Conservation (phyloP, 2,113 vertebrate species). For the Zosterops japonicus region DNA sequence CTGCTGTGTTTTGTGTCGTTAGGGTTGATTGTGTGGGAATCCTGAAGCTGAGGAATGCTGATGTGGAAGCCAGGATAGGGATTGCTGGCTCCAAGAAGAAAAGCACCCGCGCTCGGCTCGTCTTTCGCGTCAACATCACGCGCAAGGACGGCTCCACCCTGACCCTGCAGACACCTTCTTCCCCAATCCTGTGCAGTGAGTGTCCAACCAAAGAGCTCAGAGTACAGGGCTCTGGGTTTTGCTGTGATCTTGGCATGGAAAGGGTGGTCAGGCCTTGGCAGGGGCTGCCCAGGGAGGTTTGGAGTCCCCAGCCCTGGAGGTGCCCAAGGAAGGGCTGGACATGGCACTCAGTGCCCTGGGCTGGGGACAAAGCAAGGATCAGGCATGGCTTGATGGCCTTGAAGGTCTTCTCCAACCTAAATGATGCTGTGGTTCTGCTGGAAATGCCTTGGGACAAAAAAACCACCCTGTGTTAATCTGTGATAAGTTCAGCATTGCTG, state of each 20-base stretch:
- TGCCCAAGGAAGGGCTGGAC: rapidly evolving
- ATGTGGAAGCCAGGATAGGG: constrained; percentile 96
- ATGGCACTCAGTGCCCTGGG: neutral
- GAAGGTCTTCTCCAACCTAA: neutral
- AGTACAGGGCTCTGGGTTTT: neutral
- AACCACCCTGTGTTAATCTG: rapidly evolving
- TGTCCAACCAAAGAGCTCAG: neutral
- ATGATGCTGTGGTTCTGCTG: neutral
- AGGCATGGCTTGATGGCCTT: neutral
- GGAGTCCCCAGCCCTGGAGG: neutral
- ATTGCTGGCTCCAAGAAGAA: constrained; percentile 98
- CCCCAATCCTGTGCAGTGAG: constrained; percentile 96
- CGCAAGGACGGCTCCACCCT: constrained; percentile 90
- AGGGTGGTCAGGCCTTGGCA: rapidly evolving
- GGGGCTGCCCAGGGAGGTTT: neutral
- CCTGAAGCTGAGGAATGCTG: constrained; percentile 94
- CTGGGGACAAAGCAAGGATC: neutral
- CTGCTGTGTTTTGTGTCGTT: neutral
- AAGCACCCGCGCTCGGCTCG: constrained; percentile 94
- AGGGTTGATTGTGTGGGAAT: constrained; percentile 98
- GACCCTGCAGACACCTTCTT: constrained; percentile 93
- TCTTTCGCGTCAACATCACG: constrained; percentile 92
- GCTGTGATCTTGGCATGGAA: neutral
- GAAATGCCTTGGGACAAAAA: rapidly evolving
- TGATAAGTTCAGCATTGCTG: neutral